A percentile compares a stretch with the other conserved stretches of the same genome.
Evolutionary conservation across 2,113 vertebrate species (phyloP).

Genomic region (Chloebia gouldiae): DNA sequence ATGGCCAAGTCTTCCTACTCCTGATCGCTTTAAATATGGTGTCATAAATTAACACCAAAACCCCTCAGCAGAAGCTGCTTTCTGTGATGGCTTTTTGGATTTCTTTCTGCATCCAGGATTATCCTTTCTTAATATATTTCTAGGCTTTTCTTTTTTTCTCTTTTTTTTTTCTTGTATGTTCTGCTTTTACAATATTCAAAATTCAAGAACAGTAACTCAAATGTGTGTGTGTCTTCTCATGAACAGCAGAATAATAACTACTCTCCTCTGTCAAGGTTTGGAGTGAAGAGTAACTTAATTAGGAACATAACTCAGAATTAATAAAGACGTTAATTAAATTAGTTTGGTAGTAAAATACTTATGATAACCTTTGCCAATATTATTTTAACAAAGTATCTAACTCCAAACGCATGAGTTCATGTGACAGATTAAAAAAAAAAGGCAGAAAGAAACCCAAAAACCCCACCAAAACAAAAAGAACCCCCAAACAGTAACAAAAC

Average conservation of each 20-base stretch:
- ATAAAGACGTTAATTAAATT: neutral
- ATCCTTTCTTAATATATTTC: neutral
- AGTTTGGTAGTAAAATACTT: neutral
- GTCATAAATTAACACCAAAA: neutral
- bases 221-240: neutral
- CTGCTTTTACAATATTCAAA: neutral
- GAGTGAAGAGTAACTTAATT: neutral
- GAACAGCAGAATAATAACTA: neutral
- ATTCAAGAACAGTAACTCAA: neutral
- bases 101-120: neutral
- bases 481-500: rapidly evolving
- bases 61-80: neutral
- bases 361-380: neutral
- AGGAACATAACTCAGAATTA: neutral
- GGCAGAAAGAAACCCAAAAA: rapidly evolving
- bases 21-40: neutral
- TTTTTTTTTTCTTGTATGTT: neutral
- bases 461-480: neutral
- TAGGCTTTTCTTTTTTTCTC: neutral
- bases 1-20: neutral
- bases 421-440: neutral
- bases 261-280: neutral
- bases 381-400: neutral
- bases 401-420: neutral
- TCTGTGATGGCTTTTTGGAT: neutral